These are phyloP conservation scores for Mionectes olivaceus DNA, from an alignment of 2,797 vertebrate genomes.

Conservation along the genomic window DNA sequence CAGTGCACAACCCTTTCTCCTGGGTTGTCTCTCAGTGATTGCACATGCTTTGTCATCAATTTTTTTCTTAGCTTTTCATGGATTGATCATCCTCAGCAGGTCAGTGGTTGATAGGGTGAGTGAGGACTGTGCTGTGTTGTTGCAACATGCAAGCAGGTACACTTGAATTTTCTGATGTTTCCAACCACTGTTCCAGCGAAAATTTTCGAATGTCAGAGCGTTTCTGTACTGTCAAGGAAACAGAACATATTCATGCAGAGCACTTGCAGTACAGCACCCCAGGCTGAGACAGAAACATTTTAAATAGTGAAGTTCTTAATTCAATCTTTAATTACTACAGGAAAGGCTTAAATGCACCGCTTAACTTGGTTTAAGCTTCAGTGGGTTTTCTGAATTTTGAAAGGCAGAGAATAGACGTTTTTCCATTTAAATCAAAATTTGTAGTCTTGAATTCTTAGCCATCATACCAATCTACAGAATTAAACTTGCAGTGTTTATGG, in stretches of 20 bases:
- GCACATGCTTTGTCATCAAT: background rate
- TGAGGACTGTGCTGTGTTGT: background rate
- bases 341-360: background rate
- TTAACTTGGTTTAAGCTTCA: background rate
- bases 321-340: background rate
- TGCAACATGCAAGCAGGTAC: background rate
- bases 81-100: background rate
- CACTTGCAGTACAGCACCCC: background rate
- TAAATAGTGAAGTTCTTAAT: background rate
- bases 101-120: background rate
- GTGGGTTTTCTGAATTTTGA: background rate
- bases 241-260: background rate
- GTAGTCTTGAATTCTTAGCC: background rate
- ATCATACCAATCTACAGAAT: background rate
- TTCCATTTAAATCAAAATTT: background rate
- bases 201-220: background rate
- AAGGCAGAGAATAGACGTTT: background rate
- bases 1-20: background rate
- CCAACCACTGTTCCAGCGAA: background rate
- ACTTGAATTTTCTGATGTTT: background rate
- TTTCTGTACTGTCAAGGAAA: background rate
- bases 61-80: background rate
- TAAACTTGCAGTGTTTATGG: background rate
- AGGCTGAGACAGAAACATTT: background rate
- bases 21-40: background rate